These are phyloP conservation scores for Periparus ater DNA, from an alignment of 2,797 vertebrate genomes.

Conservation along the genomic window DNA sequence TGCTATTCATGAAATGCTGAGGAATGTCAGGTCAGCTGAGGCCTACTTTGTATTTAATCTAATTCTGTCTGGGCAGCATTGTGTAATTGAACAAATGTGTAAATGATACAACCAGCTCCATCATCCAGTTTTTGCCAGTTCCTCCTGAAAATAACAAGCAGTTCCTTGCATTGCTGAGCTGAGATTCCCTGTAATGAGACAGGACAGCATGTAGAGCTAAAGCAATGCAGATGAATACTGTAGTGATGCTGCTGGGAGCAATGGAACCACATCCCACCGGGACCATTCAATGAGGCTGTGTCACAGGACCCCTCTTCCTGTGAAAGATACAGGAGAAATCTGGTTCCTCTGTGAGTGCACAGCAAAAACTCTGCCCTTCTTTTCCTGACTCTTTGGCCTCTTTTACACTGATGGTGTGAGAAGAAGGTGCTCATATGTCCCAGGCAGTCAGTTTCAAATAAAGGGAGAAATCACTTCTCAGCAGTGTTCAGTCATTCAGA, in stretches of 20 bases:
- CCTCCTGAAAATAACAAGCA: background rate
- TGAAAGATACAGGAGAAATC: background rate
- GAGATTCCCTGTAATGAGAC: background rate
- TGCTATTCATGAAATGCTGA: background rate
- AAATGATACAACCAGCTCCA: background rate
- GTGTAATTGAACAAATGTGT: background rate
- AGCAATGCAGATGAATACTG: background rate
- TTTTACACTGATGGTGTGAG: background rate
- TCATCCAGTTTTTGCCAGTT: background rate
- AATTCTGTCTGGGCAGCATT: background rate
- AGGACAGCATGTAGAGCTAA: background rate
- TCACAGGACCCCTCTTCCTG: background rate
- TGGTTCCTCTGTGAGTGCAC: background rate
- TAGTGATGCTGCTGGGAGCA: background rate
- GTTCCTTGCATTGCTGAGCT: background rate
- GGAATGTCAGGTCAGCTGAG: background rate
- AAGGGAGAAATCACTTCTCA: background rate
- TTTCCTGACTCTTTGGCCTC: background rate
- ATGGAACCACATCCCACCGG: background rate
- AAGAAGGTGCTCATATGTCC: background rate
- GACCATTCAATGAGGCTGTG: fast-evolving
- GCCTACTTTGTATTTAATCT: background rate
- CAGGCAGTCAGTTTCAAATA: background rate
- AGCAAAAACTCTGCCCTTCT: background rate
- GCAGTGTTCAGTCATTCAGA: background rate